A percentile compares a stretch with the other conserved stretches of the same genome.
Conservation (phyloP, 2,797 vertebrate species). For the Rachycentron canadum region DNA sequence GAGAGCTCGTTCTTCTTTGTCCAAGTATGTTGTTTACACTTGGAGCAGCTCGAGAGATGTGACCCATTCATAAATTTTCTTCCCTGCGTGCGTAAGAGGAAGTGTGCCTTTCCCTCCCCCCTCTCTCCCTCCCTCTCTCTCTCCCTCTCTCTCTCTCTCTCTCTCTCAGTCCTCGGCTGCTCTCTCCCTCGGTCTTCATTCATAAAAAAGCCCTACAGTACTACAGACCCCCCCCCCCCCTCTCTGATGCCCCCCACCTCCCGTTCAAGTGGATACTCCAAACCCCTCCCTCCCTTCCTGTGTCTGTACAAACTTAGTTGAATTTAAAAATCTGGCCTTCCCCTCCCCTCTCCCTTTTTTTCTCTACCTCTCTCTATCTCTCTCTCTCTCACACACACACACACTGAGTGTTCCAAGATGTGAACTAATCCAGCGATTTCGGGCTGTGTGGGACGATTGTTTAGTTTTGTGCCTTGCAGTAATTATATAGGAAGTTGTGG, state of each 20-base stretch:
- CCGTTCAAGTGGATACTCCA: slow-evolving; percentile 82
- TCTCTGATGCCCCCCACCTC: slow-evolving; percentile 47
- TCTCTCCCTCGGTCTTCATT: slow-evolving; percentile 78
- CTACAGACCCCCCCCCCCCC: slow-evolving; percentile 57
- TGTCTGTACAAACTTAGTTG: slow-evolving; percentile 83
- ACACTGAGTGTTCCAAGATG: slow-evolving; percentile 85
- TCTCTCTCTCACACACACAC: slow-evolving; percentile 40
- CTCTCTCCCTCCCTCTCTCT: not conserved
- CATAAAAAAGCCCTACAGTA: slow-evolving; percentile 83
- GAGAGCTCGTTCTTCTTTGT: slow-evolving; percentile 67
- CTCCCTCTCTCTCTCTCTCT: slow-evolving; percentile 12
- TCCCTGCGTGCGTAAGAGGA: slow-evolving; percentile 81
- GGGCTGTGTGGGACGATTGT: slow-evolving; percentile 85
- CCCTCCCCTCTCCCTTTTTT: slow-evolving; percentile 37
- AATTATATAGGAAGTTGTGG: slow-evolving; percentile 87
- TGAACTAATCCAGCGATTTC: slow-evolving; percentile 82
- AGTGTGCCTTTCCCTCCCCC: slow-evolving; percentile 70
- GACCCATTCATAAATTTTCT: slow-evolving; percentile 86
- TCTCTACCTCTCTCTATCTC: slow-evolving; percentile 32
- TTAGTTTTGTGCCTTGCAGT: slow-evolving; percentile 85
- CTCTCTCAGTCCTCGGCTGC: slow-evolving; percentile 34
- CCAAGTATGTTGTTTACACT: slow-evolving; percentile 82
- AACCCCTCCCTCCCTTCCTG: slow-evolving; percentile 87
- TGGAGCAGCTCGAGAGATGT: slow-evolving; percentile 75
- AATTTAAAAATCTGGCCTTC: slow-evolving; percentile 78